phyloP scores from a whole-genome alignment of 2,797 vertebrate species.

The Syngnathus acus region DNA sequence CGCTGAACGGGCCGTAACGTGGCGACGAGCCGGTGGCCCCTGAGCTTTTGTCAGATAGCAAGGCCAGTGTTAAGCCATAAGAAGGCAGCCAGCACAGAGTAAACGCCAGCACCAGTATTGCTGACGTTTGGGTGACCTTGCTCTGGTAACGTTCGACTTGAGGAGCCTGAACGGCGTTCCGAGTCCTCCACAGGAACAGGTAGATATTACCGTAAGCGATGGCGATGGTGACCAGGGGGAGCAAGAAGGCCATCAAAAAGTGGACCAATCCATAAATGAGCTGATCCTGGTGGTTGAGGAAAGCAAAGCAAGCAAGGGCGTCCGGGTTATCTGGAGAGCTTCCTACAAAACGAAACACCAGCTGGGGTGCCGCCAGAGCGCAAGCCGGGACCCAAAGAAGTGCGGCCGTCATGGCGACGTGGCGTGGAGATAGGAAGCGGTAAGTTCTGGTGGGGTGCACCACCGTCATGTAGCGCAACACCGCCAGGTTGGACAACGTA shows the following conservation, averaged over 20 bases:
- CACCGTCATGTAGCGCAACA: constrained; percentile 68
- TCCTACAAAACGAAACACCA: constrained; percentile 56
- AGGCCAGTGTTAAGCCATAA: constrained; percentile 61
- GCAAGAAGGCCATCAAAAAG: constrained; percentile 65
- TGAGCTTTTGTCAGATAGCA: constrained; percentile 34
- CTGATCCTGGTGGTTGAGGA: constrained; percentile 55
- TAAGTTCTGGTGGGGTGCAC: constrained; percentile 59
- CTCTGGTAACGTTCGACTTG: constrained; percentile 70
- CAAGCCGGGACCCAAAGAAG: constrained; percentile 66
- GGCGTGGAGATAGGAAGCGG: constrained; percentile 43
- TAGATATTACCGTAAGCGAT: constrained; percentile 65
- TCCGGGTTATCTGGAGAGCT: background rate
- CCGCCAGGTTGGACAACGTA: constrained; percentile 60
- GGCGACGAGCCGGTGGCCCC: constrained; percentile 57
- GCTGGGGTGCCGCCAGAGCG: constrained; percentile 62
- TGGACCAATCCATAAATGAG: constrained; percentile 63
- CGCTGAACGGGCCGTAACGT: constrained; percentile 53
- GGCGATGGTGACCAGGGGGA: constrained; percentile 63
- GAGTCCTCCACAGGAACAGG: constrained; percentile 53
- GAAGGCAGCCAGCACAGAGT: constrained; percentile 75
- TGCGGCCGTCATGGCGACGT: constrained; percentile 25
- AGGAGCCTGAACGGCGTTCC: constrained; percentile 27
- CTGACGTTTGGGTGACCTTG: constrained; percentile 69
- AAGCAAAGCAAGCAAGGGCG: constrained; percentile 60
- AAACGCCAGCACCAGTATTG: constrained; percentile 71